phyloP scores from a whole-genome alignment of 2,797 vertebrate genomes.

The Karalla daura region DNA sequence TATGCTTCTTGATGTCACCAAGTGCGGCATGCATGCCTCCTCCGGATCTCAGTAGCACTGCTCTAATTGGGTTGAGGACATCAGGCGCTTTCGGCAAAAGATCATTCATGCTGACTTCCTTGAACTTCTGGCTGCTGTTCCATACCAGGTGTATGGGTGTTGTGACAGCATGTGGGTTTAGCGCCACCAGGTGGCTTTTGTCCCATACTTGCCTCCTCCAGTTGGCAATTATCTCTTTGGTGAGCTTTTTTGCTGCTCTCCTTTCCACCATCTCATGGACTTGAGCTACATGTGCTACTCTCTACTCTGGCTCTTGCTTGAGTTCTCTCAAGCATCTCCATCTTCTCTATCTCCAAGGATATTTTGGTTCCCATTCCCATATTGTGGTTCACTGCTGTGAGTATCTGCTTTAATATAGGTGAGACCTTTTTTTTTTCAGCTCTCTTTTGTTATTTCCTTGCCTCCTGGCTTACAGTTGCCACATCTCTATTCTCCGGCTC shows the following conservation, averaged over 20 bases:
- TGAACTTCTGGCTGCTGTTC: too few species aligned
- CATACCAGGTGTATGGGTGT: too few species aligned
- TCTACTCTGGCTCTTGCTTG: too few species aligned
- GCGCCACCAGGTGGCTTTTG: not conserved
- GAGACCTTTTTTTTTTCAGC: not conserved
- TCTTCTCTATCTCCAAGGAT: too few species aligned
- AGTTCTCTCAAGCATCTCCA: too few species aligned
- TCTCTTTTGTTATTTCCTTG: not conserved
- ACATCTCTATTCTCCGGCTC: not conserved
- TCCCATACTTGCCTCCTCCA: conserved; percentile 11
- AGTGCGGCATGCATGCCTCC: conserved; percentile 4
- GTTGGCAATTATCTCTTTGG: too few species aligned
- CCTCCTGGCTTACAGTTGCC: not conserved
- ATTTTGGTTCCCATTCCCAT: too few species aligned
- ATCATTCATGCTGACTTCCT: conserved; percentile 23
- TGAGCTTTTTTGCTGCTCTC: too few species aligned
- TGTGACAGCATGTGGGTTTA: not conserved
- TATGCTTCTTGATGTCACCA: conserved; percentile 42
- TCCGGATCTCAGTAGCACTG: conserved; percentile 4
- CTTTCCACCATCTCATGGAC: too few species aligned
- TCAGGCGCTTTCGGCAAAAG: conserved; percentile 19
- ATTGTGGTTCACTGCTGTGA: too few species aligned
- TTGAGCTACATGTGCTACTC: too few species aligned
- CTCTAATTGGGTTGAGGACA: not conserved
- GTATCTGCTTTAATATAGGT: not conserved